Evolutionary conservation across 2,113 vertebrate species (phyloP).

Genomic region (Lasiurus borealis): DNA sequence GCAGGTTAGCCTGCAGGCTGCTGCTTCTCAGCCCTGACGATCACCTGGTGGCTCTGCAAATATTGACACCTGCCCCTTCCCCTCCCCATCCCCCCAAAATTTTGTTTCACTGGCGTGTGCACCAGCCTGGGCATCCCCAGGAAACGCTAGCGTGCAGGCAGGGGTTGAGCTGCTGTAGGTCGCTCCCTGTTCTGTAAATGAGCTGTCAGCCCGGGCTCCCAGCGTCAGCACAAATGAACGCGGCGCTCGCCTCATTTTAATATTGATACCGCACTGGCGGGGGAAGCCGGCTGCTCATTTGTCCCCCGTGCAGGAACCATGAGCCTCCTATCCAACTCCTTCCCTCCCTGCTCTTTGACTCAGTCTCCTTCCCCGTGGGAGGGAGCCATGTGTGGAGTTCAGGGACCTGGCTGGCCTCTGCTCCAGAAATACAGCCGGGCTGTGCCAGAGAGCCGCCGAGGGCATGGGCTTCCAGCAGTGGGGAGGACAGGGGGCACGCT

Average conservation of each 20-base stretch:
- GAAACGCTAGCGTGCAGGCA: neutral
- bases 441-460: rapidly evolving
- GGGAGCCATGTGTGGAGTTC: neutral
- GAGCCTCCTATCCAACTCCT: neutral
- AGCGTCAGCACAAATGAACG: slow-evolving; percentile 36
- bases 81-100: neutral
- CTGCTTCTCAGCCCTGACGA: neutral
- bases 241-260: slow-evolving; percentile 32
- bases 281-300: neutral
- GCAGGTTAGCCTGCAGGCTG: neutral
- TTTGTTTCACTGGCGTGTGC: neutral
- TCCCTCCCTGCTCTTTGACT: neutral
- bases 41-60: neutral
- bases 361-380: neutral
- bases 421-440: neutral
- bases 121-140: neutral
- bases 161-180: neutral
- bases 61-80: neutral
- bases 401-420: neutral
- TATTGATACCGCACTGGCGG: neutral
- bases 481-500: neutral
- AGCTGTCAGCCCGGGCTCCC: neutral
- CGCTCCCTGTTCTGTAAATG: neutral
- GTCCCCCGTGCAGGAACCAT: neutral
- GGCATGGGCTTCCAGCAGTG: neutral